Evolutionary conservation across 1,140 invertebrate species (phyloP).

Genomic region (Ceratosolen solmsi): DNA sequence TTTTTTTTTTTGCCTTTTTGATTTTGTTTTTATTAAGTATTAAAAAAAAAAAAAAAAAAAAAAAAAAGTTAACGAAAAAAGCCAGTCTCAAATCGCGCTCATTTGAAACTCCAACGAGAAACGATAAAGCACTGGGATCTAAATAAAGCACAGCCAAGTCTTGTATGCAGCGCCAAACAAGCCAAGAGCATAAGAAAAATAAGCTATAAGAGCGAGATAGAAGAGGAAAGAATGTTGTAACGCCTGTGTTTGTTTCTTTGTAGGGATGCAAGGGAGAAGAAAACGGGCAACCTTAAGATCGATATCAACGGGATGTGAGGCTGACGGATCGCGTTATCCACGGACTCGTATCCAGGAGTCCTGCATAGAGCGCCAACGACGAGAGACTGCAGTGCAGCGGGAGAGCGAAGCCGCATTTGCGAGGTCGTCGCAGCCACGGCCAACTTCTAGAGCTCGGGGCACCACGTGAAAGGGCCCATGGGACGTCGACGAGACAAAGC

Average conservation of each 20-base stretch:
- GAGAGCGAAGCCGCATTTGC: background rate
- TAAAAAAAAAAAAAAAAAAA: too few species aligned
- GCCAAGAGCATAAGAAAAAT: background rate
- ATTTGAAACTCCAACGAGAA: too few species aligned
- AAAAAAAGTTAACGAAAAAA: too few species aligned
- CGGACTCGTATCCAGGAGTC: slow-evolving; percentile 14
- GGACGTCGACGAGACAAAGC: background rate
- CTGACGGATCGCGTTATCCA: slow-evolving; percentile 22
- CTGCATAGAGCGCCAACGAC: background rate
- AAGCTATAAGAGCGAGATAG: background rate
- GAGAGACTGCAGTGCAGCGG: background rate
- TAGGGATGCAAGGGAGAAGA: slow-evolving; percentile 82
- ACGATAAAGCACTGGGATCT: background rate
- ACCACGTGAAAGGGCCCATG: background rate
- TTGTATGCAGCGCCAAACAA: background rate
- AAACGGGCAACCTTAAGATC: slow-evolving; percentile 80
- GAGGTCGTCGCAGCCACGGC: background rate
- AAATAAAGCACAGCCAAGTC: background rate
- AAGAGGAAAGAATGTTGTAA: background rate
- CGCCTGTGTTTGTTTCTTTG: slow-evolving; percentile 59
- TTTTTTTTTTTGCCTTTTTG: too few species aligned
- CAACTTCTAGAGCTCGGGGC: background rate
- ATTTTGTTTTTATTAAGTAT: too few species aligned
- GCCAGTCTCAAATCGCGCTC: too few species aligned
- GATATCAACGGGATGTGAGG: slow-evolving; percentile 71